Evolutionary conservation across 2,113 vertebrate species (phyloP), one percentile per base, ranked within the genome.

Genomic region (Lynx canadensis): DNA sequence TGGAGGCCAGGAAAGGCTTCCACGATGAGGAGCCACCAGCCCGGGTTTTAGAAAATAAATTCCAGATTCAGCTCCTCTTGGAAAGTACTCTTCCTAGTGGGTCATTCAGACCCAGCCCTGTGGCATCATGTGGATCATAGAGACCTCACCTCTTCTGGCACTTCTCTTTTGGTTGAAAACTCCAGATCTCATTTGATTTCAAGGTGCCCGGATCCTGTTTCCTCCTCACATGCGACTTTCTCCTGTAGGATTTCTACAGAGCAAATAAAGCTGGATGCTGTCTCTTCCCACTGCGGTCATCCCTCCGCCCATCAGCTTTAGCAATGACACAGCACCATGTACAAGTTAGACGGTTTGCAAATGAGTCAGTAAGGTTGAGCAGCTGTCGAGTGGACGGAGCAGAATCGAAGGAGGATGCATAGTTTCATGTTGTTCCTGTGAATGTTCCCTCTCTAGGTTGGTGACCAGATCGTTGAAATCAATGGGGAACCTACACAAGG

Each of bases 391-490:
- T 25, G 63, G 83, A 68, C 68, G 78, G 7, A 27, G 69, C 55
- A 18, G 69, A 68, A 23, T 0, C 14, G 19, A 19, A 27, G 52
- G 25, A 33, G 2, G 36, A 36, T 7, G 16, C 41, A 5, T 3
- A 2, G 63, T 38, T 86, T 97, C 41, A 98, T 29, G 1, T 33
- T 41, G 4, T 63, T 82, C 36, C 33, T 76, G 29, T 78, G 41
- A 38, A n/a, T 98, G 36, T 97, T 97, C 63, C 91, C 96, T 38
- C 15, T 0, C 92, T 98, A 99, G 99, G 99, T 99, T 48, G 99
- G 99, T 57, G 99, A 99, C 98, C 99, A 99, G 98, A 99, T 99
- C 5, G 99, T 99, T 95, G 99, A 99, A 98, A 99, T 99, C 97
- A 99, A 99, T 6, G 99, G 99, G 27, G 99, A 99, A 91, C 99